Base-by-base conservation (phyloP, 2,888 invertebrate species). In the Congeria kusceri region DNA sequence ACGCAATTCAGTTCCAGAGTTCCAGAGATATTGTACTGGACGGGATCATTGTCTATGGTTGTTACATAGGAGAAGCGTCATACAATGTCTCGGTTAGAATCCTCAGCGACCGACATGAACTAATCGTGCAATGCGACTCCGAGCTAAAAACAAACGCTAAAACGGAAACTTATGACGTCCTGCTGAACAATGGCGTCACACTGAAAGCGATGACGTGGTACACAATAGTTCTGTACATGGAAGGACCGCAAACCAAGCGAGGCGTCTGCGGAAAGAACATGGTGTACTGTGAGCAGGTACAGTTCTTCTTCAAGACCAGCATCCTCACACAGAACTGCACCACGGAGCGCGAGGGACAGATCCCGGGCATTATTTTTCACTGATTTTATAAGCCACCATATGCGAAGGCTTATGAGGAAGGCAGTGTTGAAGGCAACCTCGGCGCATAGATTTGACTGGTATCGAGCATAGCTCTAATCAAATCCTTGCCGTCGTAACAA, bases 261-360 rank as follows among this genome's bases (percentile, higher is more conserved):
- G 80, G 80, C 1, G 62, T 80, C 5, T 49, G 65, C 29, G 80
- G 80, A 1, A 65, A 66, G 25, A 67, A 69, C 15, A 80, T 77
- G 77, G 69, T 80, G 3, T 80, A 80, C 23, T 74, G 70, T 29
- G 80, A 80, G 32, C 69, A 80, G 67, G 73, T 80, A 20, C 80
- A 80, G 29, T 80, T 80, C 32, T 29, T 80, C 29, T 80, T 80
- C 27, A 65, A 80, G 67, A 66, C 69, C n/a, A 73, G 80, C 46
- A 64, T 28, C 11, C 23, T 70, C 13, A 25, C 62, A 20, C 28
- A 62, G 18, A 76, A 77, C 58, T 63, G 73, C 23, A 77, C 80
- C 11, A 74, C 70, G 15, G 66, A 62, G n/a, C 72, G 67, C 44
- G 80, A 80, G 49, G 80, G 80, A 3, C 80, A 80, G 29, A 77